Evolutionary conservation across 1,140 invertebrate genomes (phyloP), one percentile per base, ranked within the genome.

Genomic region (Dufourea novaeangliae): DNA sequence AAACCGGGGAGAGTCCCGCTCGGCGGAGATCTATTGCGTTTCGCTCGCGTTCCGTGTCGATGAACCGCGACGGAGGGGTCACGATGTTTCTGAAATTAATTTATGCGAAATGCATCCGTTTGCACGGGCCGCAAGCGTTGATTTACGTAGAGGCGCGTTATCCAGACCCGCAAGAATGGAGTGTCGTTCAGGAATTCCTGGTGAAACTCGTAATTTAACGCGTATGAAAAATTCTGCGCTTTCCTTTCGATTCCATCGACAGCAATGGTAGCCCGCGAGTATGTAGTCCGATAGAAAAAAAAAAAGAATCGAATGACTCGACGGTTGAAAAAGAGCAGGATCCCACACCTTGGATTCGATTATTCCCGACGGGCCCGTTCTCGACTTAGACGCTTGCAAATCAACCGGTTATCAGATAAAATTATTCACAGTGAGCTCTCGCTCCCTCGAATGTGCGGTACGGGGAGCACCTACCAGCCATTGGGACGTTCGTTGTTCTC

Each of bases 41-140:
- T 59, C 54, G 54, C 54, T 69, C 73, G 73, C 54, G 73, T 75
- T 59, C 64, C 39, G 39, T 59, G 72, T 44, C 72, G 63, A 52
- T 75, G 73, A 76, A 69, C 73, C 73, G 73, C 63, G 73, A 76
- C 73, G 22, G n/a, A 46, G 46, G 46, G 73, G 64, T 69, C 54
- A 59, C 73, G 73, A 69, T 69, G 73, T 10, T 69, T 69, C 64
- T 46, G 73, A 59, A 76, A 81, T 83, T 77, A 78, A 85, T 83
- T 85, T 81, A 83, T 78, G 72, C 78, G 59, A 44, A 69, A 68
- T 75, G 46, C 34, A 41, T 32, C 67, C 72, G 56, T 54, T 83
- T 80, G 71, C 61, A 3, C 17, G 20, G 10, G 12, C 32, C 34
- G n/a, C 46, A n/a, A 37, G 12, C 44, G 0, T 1, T 17, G 74